Evolutionary conservation across 2,113 vertebrate genomes (phyloP).

Genomic region (Triplophysa siluroides): DNA sequence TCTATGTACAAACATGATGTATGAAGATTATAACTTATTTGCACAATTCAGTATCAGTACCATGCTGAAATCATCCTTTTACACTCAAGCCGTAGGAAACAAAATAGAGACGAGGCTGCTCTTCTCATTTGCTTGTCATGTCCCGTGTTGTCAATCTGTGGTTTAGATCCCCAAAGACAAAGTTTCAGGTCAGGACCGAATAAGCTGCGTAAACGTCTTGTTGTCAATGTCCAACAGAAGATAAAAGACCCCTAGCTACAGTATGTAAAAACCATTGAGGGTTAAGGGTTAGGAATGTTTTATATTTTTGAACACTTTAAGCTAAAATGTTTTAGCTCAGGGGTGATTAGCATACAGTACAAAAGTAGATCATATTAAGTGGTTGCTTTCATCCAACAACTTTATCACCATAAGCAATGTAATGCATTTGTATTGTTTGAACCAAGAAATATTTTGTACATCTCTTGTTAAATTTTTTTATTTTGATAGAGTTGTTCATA

Average conservation of each 20-base stretch:
- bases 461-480: conserved; percentile 1
- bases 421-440: conserved; percentile 43
- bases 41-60: conserved; percentile 50
- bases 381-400: conserved; percentile 25
- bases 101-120: conserved; percentile 55
- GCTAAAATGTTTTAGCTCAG: conserved; percentile 49
- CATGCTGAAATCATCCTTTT: conserved; percentile 47
- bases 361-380: conserved; percentile 30
- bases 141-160: conserved; percentile 52
- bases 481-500: neutral
- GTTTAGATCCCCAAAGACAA: conserved; percentile 56
- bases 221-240: too few species aligned
- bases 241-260: too few species aligned
- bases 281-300: conserved; percentile 16
- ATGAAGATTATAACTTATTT: conserved; percentile 56
- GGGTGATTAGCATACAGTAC: conserved; percentile 13
- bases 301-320: conserved; percentile 33
- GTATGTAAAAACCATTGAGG: neutral
- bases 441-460: conserved; percentile 35
- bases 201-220: conserved; percentile 21
- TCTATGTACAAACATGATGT: conserved; percentile 56
- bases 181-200: conserved; percentile 42
- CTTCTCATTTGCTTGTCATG: conserved; percentile 64
- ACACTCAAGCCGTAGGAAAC: conserved; percentile 51
- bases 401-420: conserved; percentile 16